Evolutionary conservation across 37 sponge, comb jelly and placozoan genomes (phyloP).

Genomic region (Halichondria panicea): DNA sequence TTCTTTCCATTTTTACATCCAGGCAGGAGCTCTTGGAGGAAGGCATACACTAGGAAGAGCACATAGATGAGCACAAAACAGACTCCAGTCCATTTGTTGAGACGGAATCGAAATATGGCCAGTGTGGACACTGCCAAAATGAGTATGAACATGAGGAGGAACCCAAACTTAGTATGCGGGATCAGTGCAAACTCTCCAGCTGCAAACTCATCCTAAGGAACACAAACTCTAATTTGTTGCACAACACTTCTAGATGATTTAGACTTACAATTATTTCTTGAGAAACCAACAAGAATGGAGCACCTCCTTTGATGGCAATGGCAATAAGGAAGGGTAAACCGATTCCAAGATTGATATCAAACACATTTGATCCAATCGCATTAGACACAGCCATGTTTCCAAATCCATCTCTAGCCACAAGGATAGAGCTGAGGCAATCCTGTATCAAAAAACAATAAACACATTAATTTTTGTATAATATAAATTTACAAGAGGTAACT

Average conservation of each 20-base stretch:
- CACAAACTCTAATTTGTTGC: background rate
- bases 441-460: background rate
- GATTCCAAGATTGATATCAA: conserved; percentile 85
- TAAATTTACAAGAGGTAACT: conserved; percentile 48
- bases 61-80: conserved; percentile 65
- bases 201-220: background rate
- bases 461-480: background rate
- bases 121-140: conserved; percentile 46
- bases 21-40: conserved; percentile 58
- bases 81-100: conserved; percentile 72
- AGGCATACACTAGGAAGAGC: conserved; percentile 56
- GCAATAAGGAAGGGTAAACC: conserved; percentile 75
- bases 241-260: background rate
- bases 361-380: conserved; percentile 91
- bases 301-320: conserved; percentile 48
- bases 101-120: conserved; percentile 53
- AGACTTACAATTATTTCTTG: conserved; percentile 24
- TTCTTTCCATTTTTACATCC: conserved; percentile 44
- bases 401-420: conserved; percentile 89
- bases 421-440: conserved; percentile 81
- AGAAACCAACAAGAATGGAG: conserved; percentile 51
- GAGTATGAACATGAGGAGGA: conserved; percentile 77
- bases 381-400: conserved; percentile 95
- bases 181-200: conserved; percentile 25
- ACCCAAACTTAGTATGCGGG: conserved; percentile 83